Conservation (phyloP, 2,113 vertebrate genomes). For the Pleuronectes platessa region DNA sequence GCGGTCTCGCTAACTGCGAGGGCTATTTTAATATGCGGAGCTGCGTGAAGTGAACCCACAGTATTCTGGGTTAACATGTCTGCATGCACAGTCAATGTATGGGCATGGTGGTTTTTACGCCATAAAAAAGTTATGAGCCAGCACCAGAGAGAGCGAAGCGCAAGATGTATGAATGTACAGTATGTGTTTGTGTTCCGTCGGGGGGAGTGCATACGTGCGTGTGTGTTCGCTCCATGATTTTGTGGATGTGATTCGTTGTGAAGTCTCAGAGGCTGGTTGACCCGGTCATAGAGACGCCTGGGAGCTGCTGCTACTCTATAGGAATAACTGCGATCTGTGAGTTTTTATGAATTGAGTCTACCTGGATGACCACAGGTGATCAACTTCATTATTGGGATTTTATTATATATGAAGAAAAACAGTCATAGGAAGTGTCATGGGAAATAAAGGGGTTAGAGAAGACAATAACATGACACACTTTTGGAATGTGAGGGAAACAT, state of each 20-base stretch:
- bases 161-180: conserved; percentile 7
- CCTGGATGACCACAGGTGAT: background rate
- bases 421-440: background rate
- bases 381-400: background rate
- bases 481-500: background rate
- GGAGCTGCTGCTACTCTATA: background rate
- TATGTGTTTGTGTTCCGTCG: background rate
- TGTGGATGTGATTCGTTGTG: conserved; percentile 55
- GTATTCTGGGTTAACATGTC: conserved; percentile 54
- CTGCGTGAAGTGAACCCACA: conserved; percentile 25
- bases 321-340: background rate
- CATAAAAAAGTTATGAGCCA: conserved; percentile 67
- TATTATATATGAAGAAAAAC: background rate
- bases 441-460: background rate
- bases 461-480: background rate
- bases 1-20: conserved; percentile 10
- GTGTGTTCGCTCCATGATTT: conserved; percentile 26
- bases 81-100: conserved; percentile 26
- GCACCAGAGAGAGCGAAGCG: conserved; percentile 4
- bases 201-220: background rate
- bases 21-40: conserved; percentile 23
- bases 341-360: background rate
- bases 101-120: conserved; percentile 44
- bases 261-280: conserved; percentile 58
- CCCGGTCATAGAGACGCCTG: conserved; percentile 21